Evolutionary conservation across 64 coral and sea anemone species (phyloP).

Genomic region (Stylophora pistillata): DNA sequence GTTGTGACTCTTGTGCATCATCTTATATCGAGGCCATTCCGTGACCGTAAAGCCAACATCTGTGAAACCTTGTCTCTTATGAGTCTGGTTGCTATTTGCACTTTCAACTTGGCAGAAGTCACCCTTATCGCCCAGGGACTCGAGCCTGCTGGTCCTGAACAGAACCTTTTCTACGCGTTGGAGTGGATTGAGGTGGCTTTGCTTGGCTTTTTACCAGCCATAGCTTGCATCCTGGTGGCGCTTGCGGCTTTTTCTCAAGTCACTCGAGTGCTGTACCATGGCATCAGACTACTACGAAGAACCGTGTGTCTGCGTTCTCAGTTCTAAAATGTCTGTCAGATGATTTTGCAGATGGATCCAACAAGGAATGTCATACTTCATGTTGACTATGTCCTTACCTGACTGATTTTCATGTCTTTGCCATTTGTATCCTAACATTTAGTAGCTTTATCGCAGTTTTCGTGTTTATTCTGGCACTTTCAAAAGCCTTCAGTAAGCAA

Average conservation of each 20-base stretch:
- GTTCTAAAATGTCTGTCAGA: too few relatives aligned
- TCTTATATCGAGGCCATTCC: neutral
- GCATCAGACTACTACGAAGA: neutral
- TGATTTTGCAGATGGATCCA: too few relatives aligned
- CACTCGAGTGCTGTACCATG: neutral
- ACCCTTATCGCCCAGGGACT: conserved; percentile 15
- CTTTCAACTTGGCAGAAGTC: conserved; percentile 13
- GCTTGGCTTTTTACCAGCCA: neutral
- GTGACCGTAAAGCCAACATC: neutral
- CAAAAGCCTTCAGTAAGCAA: too few relatives aligned
- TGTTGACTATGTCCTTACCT: too few relatives aligned
- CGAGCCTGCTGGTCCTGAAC: neutral
- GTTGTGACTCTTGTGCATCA: conserved; percentile 15
- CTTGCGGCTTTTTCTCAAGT: conserved; percentile 15
- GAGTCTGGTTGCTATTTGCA: neutral
- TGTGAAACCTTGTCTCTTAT: neutral
- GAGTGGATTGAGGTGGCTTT: conserved; percentile 5
- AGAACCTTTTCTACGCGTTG: neutral
- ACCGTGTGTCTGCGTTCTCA: too few relatives aligned
- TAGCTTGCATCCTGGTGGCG: neutral
- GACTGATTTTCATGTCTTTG: too few relatives aligned
- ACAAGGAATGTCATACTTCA: too few relatives aligned
- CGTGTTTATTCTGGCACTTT: too few relatives aligned
- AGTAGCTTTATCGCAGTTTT: too few relatives aligned
- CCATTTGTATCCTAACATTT: too few relatives aligned